Conservation (phyloP, 1,140 invertebrate genomes). For the Nymphalis io region DNA sequence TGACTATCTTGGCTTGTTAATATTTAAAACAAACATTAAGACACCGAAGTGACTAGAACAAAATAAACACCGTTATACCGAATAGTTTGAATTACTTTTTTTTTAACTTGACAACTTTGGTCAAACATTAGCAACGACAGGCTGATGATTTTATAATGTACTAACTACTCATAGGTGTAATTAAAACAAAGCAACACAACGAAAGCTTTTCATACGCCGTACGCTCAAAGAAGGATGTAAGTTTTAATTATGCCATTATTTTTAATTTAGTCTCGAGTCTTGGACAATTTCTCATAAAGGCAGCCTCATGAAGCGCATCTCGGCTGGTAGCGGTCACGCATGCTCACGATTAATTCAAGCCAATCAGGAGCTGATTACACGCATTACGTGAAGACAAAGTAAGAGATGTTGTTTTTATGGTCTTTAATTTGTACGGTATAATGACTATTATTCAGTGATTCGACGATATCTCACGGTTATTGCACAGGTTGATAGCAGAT, state of each 20-base stretch:
- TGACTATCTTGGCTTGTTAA: not conserved
- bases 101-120: not conserved
- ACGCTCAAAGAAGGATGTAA: constrained; percentile 58
- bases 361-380: constrained; percentile 78
- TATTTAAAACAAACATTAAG: not conserved
- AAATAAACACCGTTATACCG: not conserved
- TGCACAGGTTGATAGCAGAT: constrained; percentile 48
- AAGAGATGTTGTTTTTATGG: constrained; percentile 41
- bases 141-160: constrained; percentile 4
- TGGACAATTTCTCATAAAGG: constrained; percentile 68
- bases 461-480: constrained; percentile 17
- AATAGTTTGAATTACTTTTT: no score
- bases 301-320: constrained; percentile 54
- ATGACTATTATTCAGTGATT: constrained; percentile 37
- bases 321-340: constrained; percentile 76
- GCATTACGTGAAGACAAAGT: constrained; percentile 70
- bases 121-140: not conserved
- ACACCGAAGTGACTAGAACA: not conserved
- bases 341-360: constrained; percentile 77
- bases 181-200: constrained; percentile 38
- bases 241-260: constrained; percentile 77
- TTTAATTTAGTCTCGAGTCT: constrained; percentile 68
- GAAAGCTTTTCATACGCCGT: constrained; percentile 20
- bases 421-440: constrained; percentile 47
- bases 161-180: constrained; percentile 31